Evolutionary conservation across 2,797 vertebrate genomes (phyloP), one percentile per base, ranked within the genome.

Genomic region (Otolemur crassicaudatus): DNA sequence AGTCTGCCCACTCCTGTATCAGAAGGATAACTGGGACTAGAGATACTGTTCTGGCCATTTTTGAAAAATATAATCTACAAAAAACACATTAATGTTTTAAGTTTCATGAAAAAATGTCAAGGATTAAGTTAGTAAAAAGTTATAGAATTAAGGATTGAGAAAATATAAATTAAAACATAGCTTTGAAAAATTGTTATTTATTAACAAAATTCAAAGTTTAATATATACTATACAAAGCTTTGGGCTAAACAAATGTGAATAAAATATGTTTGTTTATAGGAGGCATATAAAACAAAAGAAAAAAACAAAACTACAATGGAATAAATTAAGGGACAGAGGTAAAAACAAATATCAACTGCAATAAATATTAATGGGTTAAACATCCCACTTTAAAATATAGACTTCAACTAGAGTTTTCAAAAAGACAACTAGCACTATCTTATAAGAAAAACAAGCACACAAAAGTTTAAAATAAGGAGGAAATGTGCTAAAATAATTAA

Each of bases 181-280:
- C 43, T 90, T 95, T 77, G 49, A 79, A 90, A 94, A 79, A 49
- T n/a, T 61, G 19, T 75, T 76, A 56, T 60, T 75, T 27, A 27
- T 58, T 43, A 56, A 29, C n/a, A 76, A 76, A 40, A 77, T 73
- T 72, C 67, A 89, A 75, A 31, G 23, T 86, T 49, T 17, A 69
- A 34, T 60, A 81, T 69, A 76, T 40, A 75, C 2, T 7, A 46
- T 46, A 5, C 34, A 80, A 63, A 63, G 1, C 23, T 46, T 83
- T 82, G 27, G 20, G 58, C 6, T 46, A 43, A 82, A 46, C 14
- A 81, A 90, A 72, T n/a, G 19, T 2, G 76, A 46, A 56, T 37
- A 29, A 87, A 90, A 77, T 31, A 3, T 3, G 11, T 76, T 10
- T 53, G 81, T 53, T 53, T 53, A 53, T 14, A 49, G 46, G 27